Evolutionary conservation across 2,113 vertebrate species (phyloP).

Genomic region (Oncorhynchus kisutch): DNA sequence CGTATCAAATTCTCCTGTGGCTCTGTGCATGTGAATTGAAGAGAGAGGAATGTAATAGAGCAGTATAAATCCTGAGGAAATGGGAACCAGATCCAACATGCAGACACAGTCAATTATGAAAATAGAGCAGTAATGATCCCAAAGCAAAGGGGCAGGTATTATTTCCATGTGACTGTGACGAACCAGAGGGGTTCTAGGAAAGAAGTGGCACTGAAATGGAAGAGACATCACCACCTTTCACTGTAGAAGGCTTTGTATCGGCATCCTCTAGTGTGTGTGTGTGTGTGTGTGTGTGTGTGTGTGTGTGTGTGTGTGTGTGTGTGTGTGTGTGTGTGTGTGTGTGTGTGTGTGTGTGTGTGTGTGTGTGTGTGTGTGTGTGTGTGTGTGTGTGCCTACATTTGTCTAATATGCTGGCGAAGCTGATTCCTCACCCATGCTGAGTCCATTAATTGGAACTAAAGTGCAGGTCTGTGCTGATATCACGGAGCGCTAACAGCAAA

Average conservation of each 20-base stretch:
- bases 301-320: no score
- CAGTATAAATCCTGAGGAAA: constrained; percentile 36
- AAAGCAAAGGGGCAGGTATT: constrained; percentile 29
- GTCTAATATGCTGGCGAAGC: no score
- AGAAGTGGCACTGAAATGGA: no score
- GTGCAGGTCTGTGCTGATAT: no score
- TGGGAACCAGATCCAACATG: constrained; percentile 31
- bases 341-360: neutral
- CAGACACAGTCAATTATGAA: constrained; percentile 40
- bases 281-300: no score
- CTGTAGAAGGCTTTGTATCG: constrained; percentile 7
- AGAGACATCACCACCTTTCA: no score
- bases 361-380: no score
- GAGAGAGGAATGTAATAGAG: constrained; percentile 28
- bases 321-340: neutral
- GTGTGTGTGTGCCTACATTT: rapidly evolving
- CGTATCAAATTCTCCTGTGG: constrained; percentile 45
- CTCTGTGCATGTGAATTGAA: constrained; percentile 32
- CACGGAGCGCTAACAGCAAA: no score
- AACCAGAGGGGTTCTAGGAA: constrained; percentile 20
- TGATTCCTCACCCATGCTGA: no score
- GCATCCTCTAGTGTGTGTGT: no score
- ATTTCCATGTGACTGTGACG: constrained; percentile 35
- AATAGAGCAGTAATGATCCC: constrained; percentile 41
- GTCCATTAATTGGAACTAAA: no score